Conservation (phyloP, 2,797 vertebrate species). For the Sorex maritimensis region DNA sequence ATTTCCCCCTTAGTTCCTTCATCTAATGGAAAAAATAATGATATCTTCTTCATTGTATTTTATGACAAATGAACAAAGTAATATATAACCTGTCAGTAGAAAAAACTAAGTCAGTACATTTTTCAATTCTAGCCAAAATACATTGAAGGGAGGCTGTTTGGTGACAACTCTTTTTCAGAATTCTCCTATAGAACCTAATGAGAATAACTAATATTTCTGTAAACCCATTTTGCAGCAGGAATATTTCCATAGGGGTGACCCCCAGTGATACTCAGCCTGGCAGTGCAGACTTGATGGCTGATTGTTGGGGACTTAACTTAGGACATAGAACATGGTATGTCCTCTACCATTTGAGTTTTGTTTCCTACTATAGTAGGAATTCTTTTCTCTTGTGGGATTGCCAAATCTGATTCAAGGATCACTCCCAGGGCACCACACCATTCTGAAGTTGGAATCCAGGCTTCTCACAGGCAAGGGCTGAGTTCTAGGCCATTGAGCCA, state of each 20-base stretch:
- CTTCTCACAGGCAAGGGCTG: no score
- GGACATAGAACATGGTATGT: no score
- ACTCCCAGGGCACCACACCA: no score
- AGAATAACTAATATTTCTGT: not conserved
- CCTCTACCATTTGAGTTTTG: no score
- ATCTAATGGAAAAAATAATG: constrained; percentile 18
- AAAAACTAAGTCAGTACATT: not conserved
- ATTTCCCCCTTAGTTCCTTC: not conserved
- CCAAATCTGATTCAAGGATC: no score
- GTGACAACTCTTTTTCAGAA: not conserved
- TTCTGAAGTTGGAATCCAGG: no score
- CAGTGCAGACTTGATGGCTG: no score
- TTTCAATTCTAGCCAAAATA: not conserved
- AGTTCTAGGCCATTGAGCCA: no score
- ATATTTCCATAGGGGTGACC: not conserved
- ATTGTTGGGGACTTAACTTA: no score
- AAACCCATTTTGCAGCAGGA: not conserved
- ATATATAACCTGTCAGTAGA: not conserved
- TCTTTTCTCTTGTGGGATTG: no score
- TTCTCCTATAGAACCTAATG: not conserved
- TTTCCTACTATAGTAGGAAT: no score
- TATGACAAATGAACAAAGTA: constrained; percentile 14
- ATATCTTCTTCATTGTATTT: not conserved
- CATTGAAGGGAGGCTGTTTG: not conserved
- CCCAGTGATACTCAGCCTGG: no score